phyloP scores from a whole-genome alignment of 2,113 vertebrate species.

The Narcine bancroftii region DNA sequence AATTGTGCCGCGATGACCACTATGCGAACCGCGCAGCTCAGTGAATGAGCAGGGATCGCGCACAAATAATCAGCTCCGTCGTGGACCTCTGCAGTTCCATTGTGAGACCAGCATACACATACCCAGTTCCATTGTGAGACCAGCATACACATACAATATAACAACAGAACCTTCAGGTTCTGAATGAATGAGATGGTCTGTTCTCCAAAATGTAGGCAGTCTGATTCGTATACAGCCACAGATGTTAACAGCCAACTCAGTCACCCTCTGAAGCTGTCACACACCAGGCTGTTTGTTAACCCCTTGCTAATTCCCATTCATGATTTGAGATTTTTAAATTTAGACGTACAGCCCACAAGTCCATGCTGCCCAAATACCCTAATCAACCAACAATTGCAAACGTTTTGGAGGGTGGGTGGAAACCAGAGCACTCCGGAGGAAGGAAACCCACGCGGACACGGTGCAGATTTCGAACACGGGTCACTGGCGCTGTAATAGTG shows the following conservation, averaged over 20 bases:
- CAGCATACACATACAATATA: not conserved
- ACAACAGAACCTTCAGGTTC: not conserved
- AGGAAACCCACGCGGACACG: no score
- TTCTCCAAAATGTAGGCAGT: not conserved
- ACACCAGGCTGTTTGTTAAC: not conserved
- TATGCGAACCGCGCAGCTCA: no score
- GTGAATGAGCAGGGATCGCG: no score
- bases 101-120: not conserved
- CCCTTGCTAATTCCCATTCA: not conserved
- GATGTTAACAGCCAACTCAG: not conserved
- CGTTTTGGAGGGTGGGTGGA: no score
- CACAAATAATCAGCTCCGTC: not conserved
- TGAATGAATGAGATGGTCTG: not conserved
- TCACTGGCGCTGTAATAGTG: no score
- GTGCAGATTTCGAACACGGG: no score
- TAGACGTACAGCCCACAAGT: no score
- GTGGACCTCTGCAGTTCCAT: not conserved
- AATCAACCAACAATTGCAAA: no score
- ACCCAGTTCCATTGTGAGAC: not conserved
- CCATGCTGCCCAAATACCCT: no score
- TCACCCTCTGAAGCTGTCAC: not conserved
- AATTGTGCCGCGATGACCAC: no score
- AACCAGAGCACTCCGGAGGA: no score
- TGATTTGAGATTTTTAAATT: not conserved
- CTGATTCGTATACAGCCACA: not conserved